Base-by-base conservation (phyloP, 2,888 invertebrate genomes). In the Patella ulyssiponensis region DNA sequence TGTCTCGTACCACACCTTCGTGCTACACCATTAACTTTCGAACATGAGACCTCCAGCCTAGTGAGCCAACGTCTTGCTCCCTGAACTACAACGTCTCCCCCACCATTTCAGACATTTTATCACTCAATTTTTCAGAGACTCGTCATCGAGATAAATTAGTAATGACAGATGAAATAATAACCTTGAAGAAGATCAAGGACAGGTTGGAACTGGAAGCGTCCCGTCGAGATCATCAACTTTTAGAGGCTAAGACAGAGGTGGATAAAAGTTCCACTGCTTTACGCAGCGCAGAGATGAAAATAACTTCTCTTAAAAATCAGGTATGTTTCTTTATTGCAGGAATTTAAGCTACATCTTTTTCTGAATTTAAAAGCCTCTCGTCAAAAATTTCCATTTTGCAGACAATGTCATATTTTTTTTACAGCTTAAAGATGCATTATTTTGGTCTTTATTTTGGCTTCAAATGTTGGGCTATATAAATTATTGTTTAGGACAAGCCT, bases 101-200 rank as follows among this genome's bases (percentile, higher is more conserved):
- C 3, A 56, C n/a, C 56, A 56, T 7, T 56, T n/a, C 56, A 9
- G 0, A 56, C 56, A 11, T 15, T 14, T 58, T 5, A 73, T 33
- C 7, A 23, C 52, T 58, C 27, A 54, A 17, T 58, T 27, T 74
- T 77, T 1, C 80, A 90, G 90, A 88, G 44, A 79, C 86, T 2
- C 84, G 86, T 54, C 75, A 77, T 9, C 81, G 88, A 75, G 91
- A 91, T 83, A 91, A 91, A 80, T 81, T 88, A 11, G 83, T 89
- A 75, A 76, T 91, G 77, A 86, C 88, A 84, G 90, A 91, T 73
- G 91, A 91, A 74, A 81, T 90, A 3, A 85, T 91, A 11, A 85
- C 89, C 71, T 74, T 90, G 72, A 90, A 89, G 83, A 91, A 90
- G 77, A 87, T 87, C 70, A 88, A 88, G 51, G 89, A 90, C 56